Evolutionary conservation across 2,888 invertebrate genomes (phyloP).

Genomic region (Merodon equestris): DNA sequence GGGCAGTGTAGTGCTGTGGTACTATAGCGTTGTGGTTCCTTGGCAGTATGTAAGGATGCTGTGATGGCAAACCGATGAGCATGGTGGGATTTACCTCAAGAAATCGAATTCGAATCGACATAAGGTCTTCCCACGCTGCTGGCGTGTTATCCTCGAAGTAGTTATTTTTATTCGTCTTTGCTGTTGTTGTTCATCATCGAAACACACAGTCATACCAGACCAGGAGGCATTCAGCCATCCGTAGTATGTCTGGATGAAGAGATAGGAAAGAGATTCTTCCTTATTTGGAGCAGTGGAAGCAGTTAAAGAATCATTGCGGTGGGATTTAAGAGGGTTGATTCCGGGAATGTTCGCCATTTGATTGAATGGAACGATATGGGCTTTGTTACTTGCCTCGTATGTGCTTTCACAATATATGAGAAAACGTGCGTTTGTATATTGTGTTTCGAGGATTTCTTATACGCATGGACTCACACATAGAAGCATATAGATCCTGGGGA

Average conservation of each 20-base stretch:
- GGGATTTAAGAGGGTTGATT: slow-evolving; percentile 46
- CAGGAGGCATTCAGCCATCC: too few relatives aligned
- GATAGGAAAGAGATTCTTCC: slow-evolving; percentile 7
- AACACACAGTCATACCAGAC: neutral
- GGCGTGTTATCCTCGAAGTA: slow-evolving; percentile 50
- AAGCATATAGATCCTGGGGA: neutral
- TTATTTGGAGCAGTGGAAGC: slow-evolving; percentile 43
- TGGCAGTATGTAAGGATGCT: too few relatives aligned
- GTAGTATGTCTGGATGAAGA: neutral
- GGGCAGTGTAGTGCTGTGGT: too few relatives aligned
- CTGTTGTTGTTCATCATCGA: slow-evolving; percentile 30
- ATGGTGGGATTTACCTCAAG: slow-evolving; percentile 51
- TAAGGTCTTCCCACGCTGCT: slow-evolving; percentile 27
- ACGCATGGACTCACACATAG: neutral
- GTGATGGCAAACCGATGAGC: slow-evolving; percentile 24
- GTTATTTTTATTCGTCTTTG: slow-evolving; percentile 10
- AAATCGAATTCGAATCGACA: slow-evolving; percentile 65
- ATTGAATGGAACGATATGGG: slow-evolving; percentile 58
- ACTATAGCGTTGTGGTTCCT: too few relatives aligned
- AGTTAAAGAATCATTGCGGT: slow-evolving; percentile 55
- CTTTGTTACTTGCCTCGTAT: too few relatives aligned
- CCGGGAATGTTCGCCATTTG: slow-evolving; percentile 52
- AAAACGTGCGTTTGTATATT: slow-evolving; percentile 7
- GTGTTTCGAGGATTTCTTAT: slow-evolving; percentile 4
- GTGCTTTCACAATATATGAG: too few relatives aligned